Conservation (phyloP, 2,888 invertebrate genomes). For the Clepsis dumicolana region DNA sequence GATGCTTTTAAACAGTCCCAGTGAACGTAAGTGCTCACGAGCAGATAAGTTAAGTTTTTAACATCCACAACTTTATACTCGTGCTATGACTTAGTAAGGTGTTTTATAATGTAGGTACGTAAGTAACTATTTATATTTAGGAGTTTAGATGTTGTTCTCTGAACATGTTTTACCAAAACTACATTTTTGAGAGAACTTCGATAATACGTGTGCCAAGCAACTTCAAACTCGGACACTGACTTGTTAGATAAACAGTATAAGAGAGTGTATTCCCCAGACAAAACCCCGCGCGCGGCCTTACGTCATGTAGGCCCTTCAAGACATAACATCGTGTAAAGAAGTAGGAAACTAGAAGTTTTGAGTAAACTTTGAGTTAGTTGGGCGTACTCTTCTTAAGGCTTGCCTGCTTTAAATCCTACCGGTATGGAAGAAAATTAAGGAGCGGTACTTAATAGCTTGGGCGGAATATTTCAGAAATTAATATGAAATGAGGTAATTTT, state of each 20-base stretch:
- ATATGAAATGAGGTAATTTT: too few species aligned
- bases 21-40: background rate
- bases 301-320: background rate
- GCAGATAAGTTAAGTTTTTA: too few species aligned
- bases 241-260: conserved; percentile 9
- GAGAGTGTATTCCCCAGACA: conserved; percentile 7
- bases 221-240: background rate
- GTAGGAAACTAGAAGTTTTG: conserved; percentile 1
- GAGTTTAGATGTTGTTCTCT: too few species aligned
- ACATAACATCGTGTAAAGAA: conserved; percentile 9
- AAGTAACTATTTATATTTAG: too few species aligned
- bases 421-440: too few species aligned
- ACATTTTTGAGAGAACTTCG: background rate
- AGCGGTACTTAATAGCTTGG: too few species aligned
- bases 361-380: background rate
- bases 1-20: background rate
- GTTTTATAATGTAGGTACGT: background rate
- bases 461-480: too few species aligned
- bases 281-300: background rate
- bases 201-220: background rate
- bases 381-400: background rate
- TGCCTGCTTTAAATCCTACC: too few species aligned
- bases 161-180: background rate
- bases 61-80: too few species aligned
- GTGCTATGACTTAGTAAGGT: background rate